Evolutionary conservation across 2,888 invertebrate species (phyloP).

Genomic region (Micropterix aruncella): DNA sequence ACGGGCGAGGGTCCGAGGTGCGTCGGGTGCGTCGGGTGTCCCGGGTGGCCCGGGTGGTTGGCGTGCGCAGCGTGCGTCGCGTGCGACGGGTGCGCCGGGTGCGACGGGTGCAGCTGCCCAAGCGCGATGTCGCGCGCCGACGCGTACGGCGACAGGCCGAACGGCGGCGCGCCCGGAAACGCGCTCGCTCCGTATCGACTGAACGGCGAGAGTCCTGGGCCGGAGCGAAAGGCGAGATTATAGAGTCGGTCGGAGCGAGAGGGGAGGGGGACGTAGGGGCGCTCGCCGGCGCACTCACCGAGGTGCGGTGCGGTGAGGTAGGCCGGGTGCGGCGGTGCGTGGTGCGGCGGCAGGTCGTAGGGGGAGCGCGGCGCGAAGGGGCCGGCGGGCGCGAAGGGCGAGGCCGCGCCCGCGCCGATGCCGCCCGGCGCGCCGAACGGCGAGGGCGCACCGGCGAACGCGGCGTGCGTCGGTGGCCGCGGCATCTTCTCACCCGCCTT

Average conservation of each 20-base stretch:
- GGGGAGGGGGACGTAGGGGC: conserved; percentile 18
- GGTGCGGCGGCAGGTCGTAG: conserved; percentile 50
- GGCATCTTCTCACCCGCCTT: conserved; percentile 40
- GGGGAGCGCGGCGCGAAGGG: conserved; percentile 29
- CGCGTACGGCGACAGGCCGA: conserved; percentile 54
- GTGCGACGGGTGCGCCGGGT: conserved; percentile 26
- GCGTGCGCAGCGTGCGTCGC: conserved; percentile 32
- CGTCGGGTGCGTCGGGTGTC: conserved; percentile 14
- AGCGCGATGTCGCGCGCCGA: conserved; percentile 51
- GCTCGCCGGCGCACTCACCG: conserved; percentile 28
- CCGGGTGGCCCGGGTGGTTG: conserved; percentile 19
- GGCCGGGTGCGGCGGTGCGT: conserved; percentile 44
- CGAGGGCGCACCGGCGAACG: conserved; percentile 19
- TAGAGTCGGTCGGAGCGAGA: conserved; percentile 15
- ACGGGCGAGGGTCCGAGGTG: conserved; percentile 23
- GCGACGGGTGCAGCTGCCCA: conserved; percentile 30
- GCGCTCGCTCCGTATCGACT: conserved; percentile 61
- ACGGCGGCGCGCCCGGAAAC: conserved; percentile 49
- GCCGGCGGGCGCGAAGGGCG: conserved; percentile 36
- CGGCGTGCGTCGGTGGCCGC: conserved; percentile 55
- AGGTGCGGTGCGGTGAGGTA: conserved; percentile 59
- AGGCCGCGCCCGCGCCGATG: conserved; percentile 25
- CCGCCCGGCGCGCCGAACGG: conserved; percentile 15
- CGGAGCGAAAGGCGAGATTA: conserved; percentile 18
- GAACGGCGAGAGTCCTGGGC: conserved; percentile 65